Base-by-base conservation (phyloP, 2,888 invertebrate species). In the Phrixothrix hirtus region DNA sequence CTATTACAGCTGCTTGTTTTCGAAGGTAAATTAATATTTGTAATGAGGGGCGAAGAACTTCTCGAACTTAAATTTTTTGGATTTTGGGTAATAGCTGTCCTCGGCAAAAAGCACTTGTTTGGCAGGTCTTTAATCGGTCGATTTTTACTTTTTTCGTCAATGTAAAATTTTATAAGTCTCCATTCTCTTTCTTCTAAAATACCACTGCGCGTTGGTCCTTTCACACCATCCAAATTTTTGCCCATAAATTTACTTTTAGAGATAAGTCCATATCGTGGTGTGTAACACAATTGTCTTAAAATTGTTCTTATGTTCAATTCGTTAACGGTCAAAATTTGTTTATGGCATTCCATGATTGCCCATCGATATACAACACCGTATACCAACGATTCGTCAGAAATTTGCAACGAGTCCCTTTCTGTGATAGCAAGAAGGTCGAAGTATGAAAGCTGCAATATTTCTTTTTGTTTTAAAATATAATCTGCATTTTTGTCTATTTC, bases 401-500 rank as follows among this genome's bases (percentile, higher is more conserved):
- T 79, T 52, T 82, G 78, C 34, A 92, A 73, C 2, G 84, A 85
- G 59, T 89, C 86, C 3, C 90, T 80, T 41, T 78, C 78, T 0
- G 87, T 79, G 39, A 92, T 83, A 25, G 82, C 78, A 2, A 81
- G 75, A 16, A 91, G 76, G 59, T 87, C 87, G 27, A 80, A 80
- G 51, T 82, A 81, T 9, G 82, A 80, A 21, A 91, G 75, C 49
- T 88, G 85, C 55, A 82, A 78, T 29, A 86, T 78, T 29, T 78
- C 76, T 59, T 81, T 80, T 39, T 82, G 81, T 12, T 68, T 70
- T 5, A 87, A 71, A 7, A 86, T 77, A 27, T 71, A 73, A 36
- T 79, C 79, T 0, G 83, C 82, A 55, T 81, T 69, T 9, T 75
- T 73, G 67, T 86, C 85, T 45, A 87, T 81, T 53, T 81, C 82